phyloP scores from a whole-genome alignment of 1,140 invertebrate species.

The Branchinecta lynchi region DNA sequence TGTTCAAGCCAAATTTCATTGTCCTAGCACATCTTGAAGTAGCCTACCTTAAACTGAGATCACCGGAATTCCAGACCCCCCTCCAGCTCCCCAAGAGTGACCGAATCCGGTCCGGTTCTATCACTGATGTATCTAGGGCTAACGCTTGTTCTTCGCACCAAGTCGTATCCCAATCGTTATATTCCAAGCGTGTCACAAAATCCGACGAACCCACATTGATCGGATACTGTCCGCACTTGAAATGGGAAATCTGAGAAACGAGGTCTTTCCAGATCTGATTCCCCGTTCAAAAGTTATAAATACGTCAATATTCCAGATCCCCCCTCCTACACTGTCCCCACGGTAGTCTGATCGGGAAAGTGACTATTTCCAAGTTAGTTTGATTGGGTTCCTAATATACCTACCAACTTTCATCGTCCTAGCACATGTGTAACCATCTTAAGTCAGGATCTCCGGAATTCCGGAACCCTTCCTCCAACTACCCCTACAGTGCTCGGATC shows the following conservation, averaged over 20 bases:
- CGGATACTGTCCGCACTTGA: background rate
- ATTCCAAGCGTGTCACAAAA: background rate
- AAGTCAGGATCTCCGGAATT: too few relatives aligned
- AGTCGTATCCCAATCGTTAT: background rate
- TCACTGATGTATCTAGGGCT: background rate
- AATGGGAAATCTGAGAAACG: background rate
- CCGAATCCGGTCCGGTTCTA: slow-evolving; percentile 2
- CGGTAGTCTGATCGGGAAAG: too few relatives aligned
- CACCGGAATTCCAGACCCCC: too few relatives aligned
- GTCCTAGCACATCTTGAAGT: too few relatives aligned
- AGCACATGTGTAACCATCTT: background rate
- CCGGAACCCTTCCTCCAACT: background rate
- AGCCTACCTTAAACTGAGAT: too few relatives aligned
- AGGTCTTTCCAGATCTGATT: slow-evolving; percentile 5
- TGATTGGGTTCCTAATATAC: too few relatives aligned
- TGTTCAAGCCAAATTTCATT: too few relatives aligned
- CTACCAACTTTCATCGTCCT: slow-evolving; percentile 5
- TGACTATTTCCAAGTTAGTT: too few relatives aligned
- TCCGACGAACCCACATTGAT: background rate
- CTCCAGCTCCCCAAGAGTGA: too few relatives aligned
- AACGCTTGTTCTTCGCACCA: background rate
- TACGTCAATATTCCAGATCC: too few relatives aligned
- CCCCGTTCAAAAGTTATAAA: slow-evolving; percentile 3
- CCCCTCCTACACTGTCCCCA: too few relatives aligned
- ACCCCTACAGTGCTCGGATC: background rate